A percentile compares a stretch with the other conserved stretches of the same genome.
Evolutionary conservation across 2,797 vertebrate species (phyloP).

Genomic region (Aythya fuligula): DNA sequence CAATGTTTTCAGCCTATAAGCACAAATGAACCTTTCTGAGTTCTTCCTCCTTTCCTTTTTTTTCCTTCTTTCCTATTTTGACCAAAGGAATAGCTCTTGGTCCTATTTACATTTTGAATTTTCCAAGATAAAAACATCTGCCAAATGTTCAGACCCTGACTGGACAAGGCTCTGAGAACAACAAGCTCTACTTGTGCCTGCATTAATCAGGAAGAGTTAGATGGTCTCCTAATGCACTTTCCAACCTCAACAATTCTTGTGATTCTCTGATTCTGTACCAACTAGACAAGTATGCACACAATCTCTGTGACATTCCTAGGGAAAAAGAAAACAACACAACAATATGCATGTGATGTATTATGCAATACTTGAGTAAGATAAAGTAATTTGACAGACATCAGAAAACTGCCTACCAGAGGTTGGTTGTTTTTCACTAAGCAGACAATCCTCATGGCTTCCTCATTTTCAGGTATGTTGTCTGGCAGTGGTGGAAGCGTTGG

Average conservation of each 20-base stretch:
- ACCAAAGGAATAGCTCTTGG: background rate
- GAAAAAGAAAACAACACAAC: background rate
- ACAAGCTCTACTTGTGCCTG: background rate
- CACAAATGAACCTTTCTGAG: background rate
- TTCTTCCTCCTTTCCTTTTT: background rate
- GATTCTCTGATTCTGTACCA: background rate
- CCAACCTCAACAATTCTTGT: background rate
- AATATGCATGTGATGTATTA: background rate
- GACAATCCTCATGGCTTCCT: constrained; percentile 93
- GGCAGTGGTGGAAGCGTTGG: constrained; percentile 91
- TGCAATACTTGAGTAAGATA: background rate
- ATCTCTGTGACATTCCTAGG: background rate
- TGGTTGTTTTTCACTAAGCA: constrained; percentile 98
- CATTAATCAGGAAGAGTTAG: background rate
- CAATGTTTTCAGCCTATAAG: background rate
- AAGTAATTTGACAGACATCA: background rate
- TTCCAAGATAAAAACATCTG: background rate
- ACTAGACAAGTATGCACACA: background rate
- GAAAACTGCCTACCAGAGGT: constrained; percentile 84
- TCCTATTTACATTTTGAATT: background rate
- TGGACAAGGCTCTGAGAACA: background rate
- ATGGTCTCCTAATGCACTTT: background rate
- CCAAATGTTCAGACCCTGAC: background rate
- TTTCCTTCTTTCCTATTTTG: background rate
- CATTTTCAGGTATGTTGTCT: constrained; percentile 88